Evolutionary conservation across 2,797 vertebrate genomes (phyloP).

Genomic region (Apogon talboti): DNA sequence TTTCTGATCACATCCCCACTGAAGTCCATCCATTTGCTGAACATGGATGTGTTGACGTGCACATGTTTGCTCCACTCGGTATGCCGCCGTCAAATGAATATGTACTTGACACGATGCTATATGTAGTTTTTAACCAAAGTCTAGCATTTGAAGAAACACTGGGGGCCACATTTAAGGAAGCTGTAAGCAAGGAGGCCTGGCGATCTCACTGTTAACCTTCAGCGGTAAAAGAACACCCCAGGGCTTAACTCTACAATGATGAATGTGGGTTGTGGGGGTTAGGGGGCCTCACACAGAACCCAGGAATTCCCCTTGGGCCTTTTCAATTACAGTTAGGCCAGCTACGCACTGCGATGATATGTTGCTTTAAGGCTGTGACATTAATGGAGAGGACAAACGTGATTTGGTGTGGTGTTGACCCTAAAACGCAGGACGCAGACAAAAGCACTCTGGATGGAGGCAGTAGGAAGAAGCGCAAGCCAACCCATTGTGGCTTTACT

Average conservation of each 20-base stretch:
- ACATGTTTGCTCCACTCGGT: slow-evolving; percentile 51
- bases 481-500: slow-evolving; percentile 30
- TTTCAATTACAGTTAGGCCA: slow-evolving; percentile 85
- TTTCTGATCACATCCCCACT: slow-evolving; percentile 82
- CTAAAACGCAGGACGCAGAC: slow-evolving; percentile 51
- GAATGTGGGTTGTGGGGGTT: slow-evolving; percentile 70
- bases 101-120: slow-evolving; percentile 62
- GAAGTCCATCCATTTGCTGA: slow-evolving; percentile 78
- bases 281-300: slow-evolving; percentile 61
- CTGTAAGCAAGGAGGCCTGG: slow-evolving; percentile 57
- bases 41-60: slow-evolving; percentile 57
- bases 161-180: slow-evolving; percentile 54
- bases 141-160: slow-evolving; percentile 8
- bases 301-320: slow-evolving; percentile 81
- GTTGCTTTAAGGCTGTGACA: slow-evolving; percentile 81
- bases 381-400: slow-evolving; percentile 81
- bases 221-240: slow-evolving; percentile 74
- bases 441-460: slow-evolving; percentile 24
- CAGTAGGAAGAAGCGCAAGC: slow-evolving; percentile 15
- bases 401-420: slow-evolving; percentile 79
- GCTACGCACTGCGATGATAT: slow-evolving; percentile 76
- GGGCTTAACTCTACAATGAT: slow-evolving; percentile 79
- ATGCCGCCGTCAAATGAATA: slow-evolving; percentile 57
- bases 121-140: slow-evolving; percentile 36
- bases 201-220: slow-evolving; percentile 81